Conservation (phyloP, 2,888 invertebrate genomes). For the Steinernema scapterisci region DNA sequence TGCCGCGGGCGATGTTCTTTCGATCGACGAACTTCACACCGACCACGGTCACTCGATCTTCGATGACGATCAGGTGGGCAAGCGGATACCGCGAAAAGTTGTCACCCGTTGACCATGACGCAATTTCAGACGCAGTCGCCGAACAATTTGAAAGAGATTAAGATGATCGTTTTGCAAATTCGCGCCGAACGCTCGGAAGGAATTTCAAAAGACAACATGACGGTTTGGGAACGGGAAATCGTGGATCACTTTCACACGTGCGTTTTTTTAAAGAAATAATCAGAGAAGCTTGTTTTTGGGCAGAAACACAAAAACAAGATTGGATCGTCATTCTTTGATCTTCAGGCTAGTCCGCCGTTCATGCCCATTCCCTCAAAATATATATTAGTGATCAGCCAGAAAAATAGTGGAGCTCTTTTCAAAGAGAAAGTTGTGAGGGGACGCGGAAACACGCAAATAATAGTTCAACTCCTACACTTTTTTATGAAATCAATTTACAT, state of each 20-base stretch:
- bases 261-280: conserved; percentile 31
- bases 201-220: conserved; percentile 49
- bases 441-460: too few relatives aligned
- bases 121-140: conserved; percentile 55
- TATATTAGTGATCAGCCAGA: too few relatives aligned
- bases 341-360: too few relatives aligned
- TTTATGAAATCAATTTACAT: too few relatives aligned
- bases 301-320: background rate
- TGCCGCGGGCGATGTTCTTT: conserved; percentile 23
- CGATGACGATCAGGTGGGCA: conserved; percentile 38
- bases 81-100: background rate
- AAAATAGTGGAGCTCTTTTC: too few relatives aligned
- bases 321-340: too few relatives aligned
- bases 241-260: conserved; percentile 56
- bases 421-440: too few relatives aligned
- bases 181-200: conserved; percentile 53
- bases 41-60: conserved; percentile 43
- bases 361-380: too few relatives aligned
- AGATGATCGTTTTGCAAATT: conserved; percentile 60
- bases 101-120: background rate
- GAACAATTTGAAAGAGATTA: conserved; percentile 60
- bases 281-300: background rate
- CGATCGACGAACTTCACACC: conserved; percentile 44
- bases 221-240: conserved; percentile 54
- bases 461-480: too few relatives aligned